Percentiles rank a stretch among this genome's conserved stretches.
Evolutionary conservation across 2,797 vertebrate genomes (phyloP).

Genomic region (Pelochelys cantorii): DNA sequence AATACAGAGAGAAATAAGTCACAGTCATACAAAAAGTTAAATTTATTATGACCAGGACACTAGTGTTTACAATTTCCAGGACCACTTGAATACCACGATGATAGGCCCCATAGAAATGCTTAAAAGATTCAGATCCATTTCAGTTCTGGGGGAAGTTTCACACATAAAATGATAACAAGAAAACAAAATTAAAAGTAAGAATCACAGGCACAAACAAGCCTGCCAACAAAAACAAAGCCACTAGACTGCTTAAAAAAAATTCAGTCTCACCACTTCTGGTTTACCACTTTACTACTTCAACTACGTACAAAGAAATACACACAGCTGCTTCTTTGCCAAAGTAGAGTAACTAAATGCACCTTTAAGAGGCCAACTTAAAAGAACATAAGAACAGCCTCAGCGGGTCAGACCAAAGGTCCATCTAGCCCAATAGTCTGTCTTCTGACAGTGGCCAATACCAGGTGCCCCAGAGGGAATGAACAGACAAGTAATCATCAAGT

Average conservation of each 20-base stretch:
- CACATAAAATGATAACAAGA: not conserved
- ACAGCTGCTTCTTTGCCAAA: not conserved
- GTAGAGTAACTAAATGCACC: conserved; percentile 23
- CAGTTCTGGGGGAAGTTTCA: not conserved
- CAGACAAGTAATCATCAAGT: no score
- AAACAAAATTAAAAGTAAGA: not conserved
- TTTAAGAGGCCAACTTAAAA: conserved; percentile 31
- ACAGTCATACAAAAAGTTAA: not conserved
- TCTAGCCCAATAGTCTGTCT: no score
- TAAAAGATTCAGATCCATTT: not conserved
- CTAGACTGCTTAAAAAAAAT: rapidly evolving
- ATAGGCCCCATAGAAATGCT: no score
- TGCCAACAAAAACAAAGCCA: not conserved
- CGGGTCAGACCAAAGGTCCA: no score
- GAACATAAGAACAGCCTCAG: no score
- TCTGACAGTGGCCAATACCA: no score
- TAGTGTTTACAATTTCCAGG: not conserved
- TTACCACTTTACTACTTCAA: conserved; percentile 17
- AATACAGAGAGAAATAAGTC: not conserved
- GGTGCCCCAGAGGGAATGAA: no score
- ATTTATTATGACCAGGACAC: not conserved
- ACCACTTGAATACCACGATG: not conserved
- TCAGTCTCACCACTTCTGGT: not conserved
- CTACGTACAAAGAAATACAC: not conserved
- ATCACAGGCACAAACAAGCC: not conserved